Evolutionary conservation across 2,888 invertebrate genomes (phyloP).

Genomic region (Tinea trinotella): DNA sequence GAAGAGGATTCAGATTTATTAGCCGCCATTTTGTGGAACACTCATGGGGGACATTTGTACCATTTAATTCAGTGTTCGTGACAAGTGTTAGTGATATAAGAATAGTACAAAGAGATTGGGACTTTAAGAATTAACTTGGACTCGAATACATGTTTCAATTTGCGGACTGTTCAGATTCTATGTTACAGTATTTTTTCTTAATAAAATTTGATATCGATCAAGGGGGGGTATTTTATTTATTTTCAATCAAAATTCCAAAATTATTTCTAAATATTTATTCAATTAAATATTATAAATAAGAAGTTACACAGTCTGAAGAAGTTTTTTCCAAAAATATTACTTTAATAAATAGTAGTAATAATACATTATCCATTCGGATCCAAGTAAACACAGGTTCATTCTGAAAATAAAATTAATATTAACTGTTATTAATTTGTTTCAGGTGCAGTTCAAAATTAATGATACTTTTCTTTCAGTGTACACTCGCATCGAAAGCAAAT

Average conservation of each 20-base stretch:
- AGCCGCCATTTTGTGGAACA: slow-evolving; percentile 75
- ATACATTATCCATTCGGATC: slow-evolving; percentile 9
- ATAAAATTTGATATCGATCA: slow-evolving; percentile 50
- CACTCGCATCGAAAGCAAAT: slow-evolving; percentile 44
- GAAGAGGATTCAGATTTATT: slow-evolving; percentile 57
- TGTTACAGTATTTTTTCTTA: slow-evolving; percentile 38
- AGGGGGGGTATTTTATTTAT: slow-evolving; percentile 46
- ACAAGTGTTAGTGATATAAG: slow-evolving; percentile 33
- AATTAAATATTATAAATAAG: slow-evolving; percentile 24
- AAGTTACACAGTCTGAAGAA: slow-evolving; percentile 4
- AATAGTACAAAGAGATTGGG: slow-evolving; percentile 32
- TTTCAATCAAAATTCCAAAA: slow-evolving; percentile 31
- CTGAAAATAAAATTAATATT: slow-evolving; percentile 48
- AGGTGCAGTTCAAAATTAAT: slow-evolving; percentile 61
- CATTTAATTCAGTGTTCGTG: slow-evolving; percentile 63
- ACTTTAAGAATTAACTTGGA: slow-evolving; percentile 30
- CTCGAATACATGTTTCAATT: slow-evolving; percentile 8
- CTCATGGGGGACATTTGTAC: slow-evolving; percentile 75
- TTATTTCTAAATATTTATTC: slow-evolving; percentile 35
- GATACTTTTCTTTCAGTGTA: slow-evolving; percentile 45
- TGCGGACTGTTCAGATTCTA: not conserved
- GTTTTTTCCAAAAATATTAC: not conserved
- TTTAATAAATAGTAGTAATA: slow-evolving; percentile 5
- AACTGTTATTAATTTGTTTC: slow-evolving; percentile 63
- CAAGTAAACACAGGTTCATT: slow-evolving; percentile 32